phyloP scores from a whole-genome alignment of 2,113 vertebrate species.

The Erpornis zantholeuca region DNA sequence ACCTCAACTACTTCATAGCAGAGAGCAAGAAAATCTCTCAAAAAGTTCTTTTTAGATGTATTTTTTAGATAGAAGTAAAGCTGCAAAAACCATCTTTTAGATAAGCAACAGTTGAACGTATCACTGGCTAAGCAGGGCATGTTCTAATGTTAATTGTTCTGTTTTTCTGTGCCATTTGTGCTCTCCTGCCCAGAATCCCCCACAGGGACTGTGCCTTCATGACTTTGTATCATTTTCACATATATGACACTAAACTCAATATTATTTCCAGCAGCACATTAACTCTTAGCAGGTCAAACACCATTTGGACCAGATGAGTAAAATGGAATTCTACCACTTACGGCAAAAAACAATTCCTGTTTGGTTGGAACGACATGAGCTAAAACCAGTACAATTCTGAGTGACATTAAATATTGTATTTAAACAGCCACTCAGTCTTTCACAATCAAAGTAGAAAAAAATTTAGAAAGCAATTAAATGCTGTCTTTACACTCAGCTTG shows the following conservation, averaged over 20 bases:
- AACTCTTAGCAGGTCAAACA: neutral
- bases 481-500: neutral
- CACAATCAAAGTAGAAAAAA: neutral
- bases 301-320: neutral
- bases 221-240: neutral
- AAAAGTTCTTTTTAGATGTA: neutral
- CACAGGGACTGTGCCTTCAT: neutral
- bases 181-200: neutral
- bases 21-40: neutral
- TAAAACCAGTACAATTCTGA: neutral
- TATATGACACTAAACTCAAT: neutral
- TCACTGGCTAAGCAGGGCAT: neutral
- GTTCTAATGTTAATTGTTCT: neutral
- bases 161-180: neutral
- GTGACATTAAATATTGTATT: neutral
- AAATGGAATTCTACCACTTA: neutral
- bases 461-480: neutral
- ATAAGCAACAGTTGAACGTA: neutral
- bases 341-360: neutral
- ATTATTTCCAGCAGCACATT: neutral
- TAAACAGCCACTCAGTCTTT: neutral
- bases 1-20: neutral
- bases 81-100: neutral
- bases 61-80: neutral
- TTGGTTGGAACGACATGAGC: neutral